Base-by-base conservation (phyloP, 2,888 invertebrate species). In the Chrysolina americana region DNA sequence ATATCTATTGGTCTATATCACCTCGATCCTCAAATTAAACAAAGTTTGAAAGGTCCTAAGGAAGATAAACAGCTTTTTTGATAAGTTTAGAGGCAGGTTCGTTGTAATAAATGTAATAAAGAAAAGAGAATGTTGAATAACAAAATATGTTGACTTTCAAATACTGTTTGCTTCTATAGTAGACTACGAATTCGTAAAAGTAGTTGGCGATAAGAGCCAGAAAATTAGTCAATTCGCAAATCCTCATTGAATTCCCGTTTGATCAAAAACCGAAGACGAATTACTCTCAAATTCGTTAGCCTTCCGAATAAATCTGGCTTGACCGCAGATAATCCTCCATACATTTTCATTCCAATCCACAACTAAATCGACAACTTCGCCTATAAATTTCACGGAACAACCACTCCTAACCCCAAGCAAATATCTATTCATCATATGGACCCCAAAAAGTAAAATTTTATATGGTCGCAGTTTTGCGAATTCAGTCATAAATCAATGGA, bases 401-500 rank as follows among this genome's bases (percentile, higher is more conserved):
- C 59, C 59, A 13, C 59, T 36, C n/a, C 59, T 48, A 41, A 50
- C 8, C 23, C 48, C 21, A 19, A 69, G 65, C 47, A 44, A 21
- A 68, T 69, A 65, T 41, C 47, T 23, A 72, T 41, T 63, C 41
- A 72, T 72, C 72, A 68, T 72, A 41, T 68, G 68, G 63, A 65
- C 68, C 68, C 72, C 59, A 72, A 63, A 72, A 72, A 53, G 68
- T 64, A 50, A 68, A 72, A 68, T 72, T 72, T 72, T 53, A 72
- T 72, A 71, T 64, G 56, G 68, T 65, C 50, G 50, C 47, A 36
- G 44, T 66, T 68, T 72, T 48, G 63, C 68, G 72, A 68, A 21
- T 66, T 72, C 50, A n/a, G 21, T 47, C 50, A 76, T 76, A 76
- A 76, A 76, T 76, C 76, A 76, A 53, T 47, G 41, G 19, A 59